phyloP scores from a whole-genome alignment of 2,888 invertebrate species.

The Nemoura dubitans region DNA sequence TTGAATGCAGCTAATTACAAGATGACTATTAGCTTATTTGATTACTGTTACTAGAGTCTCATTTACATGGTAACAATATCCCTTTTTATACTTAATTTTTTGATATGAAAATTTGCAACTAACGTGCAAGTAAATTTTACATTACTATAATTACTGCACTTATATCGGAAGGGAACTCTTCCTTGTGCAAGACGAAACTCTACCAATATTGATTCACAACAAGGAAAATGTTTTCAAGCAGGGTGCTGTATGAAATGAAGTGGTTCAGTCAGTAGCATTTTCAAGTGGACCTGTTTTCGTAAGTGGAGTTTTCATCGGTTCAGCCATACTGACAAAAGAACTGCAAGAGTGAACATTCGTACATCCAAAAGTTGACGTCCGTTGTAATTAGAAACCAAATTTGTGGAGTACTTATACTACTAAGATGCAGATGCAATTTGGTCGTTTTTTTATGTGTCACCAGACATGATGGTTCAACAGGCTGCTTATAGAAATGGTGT shows the following conservation, averaged over 20 bases:
- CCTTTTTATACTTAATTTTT: slow-evolving; percentile 25
- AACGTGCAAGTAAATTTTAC: neutral
- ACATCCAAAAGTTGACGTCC: slow-evolving; percentile 7
- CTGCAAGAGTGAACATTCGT: neutral
- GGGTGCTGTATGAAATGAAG: neutral
- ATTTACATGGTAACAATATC: slow-evolving; percentile 1
- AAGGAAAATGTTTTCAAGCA: neutral
- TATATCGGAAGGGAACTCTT: neutral
- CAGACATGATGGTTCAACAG: neutral
- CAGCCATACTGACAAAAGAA: neutral
- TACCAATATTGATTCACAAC: neutral
- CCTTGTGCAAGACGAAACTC: neutral
- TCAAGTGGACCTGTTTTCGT: neutral
- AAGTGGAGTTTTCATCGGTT: neutral
- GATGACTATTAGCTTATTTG: neutral
- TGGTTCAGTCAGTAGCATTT: neutral
- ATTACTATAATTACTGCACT: neutral
- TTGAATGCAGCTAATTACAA: neutral
- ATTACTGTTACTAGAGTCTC: neutral
- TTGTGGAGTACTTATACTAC: neutral
- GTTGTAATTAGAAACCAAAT: neutral
- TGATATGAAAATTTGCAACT: slow-evolving; percentile 2
- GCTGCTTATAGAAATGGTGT: slow-evolving; percentile 5
- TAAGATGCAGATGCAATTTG: neutral
- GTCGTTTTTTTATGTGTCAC: neutral